Evolutionary conservation across 2,888 invertebrate species (phyloP), one percentile per base, ranked within the genome.

Genomic region (Odontothrips loti): DNA sequence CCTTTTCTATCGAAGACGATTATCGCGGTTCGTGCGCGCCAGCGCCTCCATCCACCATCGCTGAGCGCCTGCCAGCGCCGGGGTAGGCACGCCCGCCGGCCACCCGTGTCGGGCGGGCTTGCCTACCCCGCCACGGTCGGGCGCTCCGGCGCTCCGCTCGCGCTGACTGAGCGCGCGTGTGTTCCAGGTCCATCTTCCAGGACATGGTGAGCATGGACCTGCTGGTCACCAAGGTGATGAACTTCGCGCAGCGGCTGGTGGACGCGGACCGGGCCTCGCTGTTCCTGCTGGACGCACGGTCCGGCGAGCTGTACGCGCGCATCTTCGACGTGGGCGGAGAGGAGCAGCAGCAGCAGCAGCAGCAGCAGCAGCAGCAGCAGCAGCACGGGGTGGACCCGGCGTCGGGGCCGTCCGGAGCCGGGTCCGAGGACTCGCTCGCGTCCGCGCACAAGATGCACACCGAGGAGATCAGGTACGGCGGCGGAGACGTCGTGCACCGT

Each of bases 181-280:
- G 82, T 87, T 88, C 63, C 87, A 95, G 95, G 86, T 94, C 94
- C 12, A 94, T 96, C 85, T 96, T 96, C 86, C 95, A 95, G 89
- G 95, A 96, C 85, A 95, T 96, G 91, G 92, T 94, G 79, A 94
- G 94, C 83, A 92, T 95, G 89, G 95, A 95, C 84, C 91, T 91
- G 82, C 90, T 96, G 0, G 94, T 96, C 51, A 92, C 93, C 86
- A 93, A 94, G 86, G 93, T 96, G 82, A 92, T 96, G 91, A 93
- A 94, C 86, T 95, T 93, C 86, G 95, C 95, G 0, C 95, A 95
- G 86, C 90, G 91, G 79, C 88, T 96, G 10, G 95, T 96, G 11
- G 92, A 93, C 84, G 96, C 96, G 0, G 96, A 96, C 86, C 88
- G 95, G 51, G 95, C 95, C 0, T 95, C 95, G 0, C 88, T 96